These are phyloP conservation scores for Lepidiolamprologus cunningtoni DNA, from an alignment of 2,113 vertebrate species.

Conservation along the genomic window DNA sequence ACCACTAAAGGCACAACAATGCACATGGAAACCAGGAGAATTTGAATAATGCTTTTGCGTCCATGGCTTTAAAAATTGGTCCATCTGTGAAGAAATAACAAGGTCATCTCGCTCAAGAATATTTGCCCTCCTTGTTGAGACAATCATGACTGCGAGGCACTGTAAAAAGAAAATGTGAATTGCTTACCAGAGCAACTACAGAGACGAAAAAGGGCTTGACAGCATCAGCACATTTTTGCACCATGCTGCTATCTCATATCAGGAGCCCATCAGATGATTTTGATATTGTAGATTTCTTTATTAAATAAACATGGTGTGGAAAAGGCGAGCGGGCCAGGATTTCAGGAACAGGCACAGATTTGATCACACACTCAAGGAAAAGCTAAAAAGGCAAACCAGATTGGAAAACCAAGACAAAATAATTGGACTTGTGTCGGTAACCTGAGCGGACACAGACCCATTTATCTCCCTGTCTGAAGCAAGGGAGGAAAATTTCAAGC, in stretches of 20 bases:
- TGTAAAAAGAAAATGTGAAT: slow-evolving; percentile 38
- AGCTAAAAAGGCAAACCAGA: slow-evolving; percentile 8
- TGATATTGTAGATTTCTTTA: slow-evolving; percentile 44
- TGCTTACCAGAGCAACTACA: slow-evolving; percentile 18
- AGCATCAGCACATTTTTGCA: slow-evolving; percentile 47
- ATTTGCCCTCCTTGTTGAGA: slow-evolving; percentile 7
- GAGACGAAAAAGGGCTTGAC: slow-evolving; percentile 14
- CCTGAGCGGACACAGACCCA: slow-evolving; percentile 31
- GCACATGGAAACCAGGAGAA: neutral
- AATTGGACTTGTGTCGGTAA: slow-evolving; percentile 41
- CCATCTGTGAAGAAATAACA: neutral
- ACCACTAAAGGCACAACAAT: neutral
- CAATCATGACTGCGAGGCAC: slow-evolving; percentile 6
- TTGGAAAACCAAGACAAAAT: slow-evolving; percentile 9
- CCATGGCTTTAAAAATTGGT: neutral
- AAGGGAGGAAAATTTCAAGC: neutral
- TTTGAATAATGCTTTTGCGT: neutral
- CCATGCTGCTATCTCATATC: slow-evolving; percentile 35
- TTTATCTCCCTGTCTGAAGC: slow-evolving; percentile 43
- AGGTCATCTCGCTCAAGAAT: neutral
- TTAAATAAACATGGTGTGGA: slow-evolving; percentile 46
- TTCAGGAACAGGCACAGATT: slow-evolving; percentile 4
- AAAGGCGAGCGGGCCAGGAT: neutral
- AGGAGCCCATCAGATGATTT: slow-evolving; percentile 30
- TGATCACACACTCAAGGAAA: slow-evolving; percentile 15